Conservation (phyloP, 2,113 vertebrate genomes). For the Atractosteus spatula region DNA sequence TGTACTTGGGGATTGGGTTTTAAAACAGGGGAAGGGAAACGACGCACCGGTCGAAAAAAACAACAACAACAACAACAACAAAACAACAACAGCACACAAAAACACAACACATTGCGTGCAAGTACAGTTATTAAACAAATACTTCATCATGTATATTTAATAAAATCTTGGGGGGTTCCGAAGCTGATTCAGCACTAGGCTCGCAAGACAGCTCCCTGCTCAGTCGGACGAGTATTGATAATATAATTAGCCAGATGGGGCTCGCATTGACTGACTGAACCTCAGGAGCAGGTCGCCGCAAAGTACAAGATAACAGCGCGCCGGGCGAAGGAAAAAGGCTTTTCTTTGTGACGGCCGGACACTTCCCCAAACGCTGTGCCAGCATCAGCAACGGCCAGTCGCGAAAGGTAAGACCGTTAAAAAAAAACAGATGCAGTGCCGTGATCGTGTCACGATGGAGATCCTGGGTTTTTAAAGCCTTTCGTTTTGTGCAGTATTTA, state of each 20-base stretch:
- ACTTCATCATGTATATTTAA: no score
- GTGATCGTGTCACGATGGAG: no score
- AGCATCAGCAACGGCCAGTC: not conserved
- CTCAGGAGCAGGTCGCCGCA: conserved; percentile 13
- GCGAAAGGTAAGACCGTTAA: conserved; percentile 14
- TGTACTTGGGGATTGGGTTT: not conserved
- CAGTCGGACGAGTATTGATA: conserved; percentile 42
- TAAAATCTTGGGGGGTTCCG: not conserved
- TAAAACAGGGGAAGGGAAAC: not conserved
- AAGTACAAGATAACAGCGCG: conserved; percentile 8
- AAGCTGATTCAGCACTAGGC: conserved; percentile 23
- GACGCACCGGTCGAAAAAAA: not conserved
- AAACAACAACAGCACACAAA: not conserved
- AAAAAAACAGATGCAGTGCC: no score
- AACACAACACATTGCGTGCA: not conserved
- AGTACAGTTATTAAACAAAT: not conserved
- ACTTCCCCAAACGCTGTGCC: not conserved
- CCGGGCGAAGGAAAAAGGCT: conserved; percentile 4
- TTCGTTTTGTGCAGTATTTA: no score
- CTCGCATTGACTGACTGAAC: conserved; percentile 23
- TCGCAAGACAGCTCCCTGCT: conserved; percentile 22
- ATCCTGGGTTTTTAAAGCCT: no score
- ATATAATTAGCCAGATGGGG: conserved; percentile 57
- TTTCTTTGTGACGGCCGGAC: conserved; percentile 10
- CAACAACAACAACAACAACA: not conserved